Conservation (phyloP, 2,113 vertebrate genomes). For the Protobothrops flavoviridis region DNA sequence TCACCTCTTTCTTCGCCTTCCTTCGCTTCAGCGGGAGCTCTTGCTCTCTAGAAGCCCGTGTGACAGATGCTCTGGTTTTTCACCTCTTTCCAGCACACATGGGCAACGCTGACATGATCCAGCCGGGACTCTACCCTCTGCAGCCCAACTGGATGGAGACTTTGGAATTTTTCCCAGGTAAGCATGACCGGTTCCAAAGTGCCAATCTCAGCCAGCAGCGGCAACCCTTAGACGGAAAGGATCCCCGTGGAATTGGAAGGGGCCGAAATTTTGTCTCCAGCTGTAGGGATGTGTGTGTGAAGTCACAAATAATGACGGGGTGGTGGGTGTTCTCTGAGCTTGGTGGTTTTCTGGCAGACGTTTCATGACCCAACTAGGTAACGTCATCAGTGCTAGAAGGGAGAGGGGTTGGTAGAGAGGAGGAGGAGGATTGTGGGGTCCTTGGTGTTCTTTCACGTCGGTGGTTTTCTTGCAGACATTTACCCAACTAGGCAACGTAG, state of each 20-base stretch:
- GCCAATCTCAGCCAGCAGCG: not conserved
- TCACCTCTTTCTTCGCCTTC: not conserved
- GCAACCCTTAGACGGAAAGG: not conserved
- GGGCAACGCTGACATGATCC: conserved; percentile 98
- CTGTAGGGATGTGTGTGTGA: not conserved
- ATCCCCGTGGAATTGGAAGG: not conserved
- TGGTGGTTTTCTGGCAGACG: too few relatives aligned
- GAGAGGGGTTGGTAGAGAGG: too few relatives aligned
- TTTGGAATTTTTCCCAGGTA: conserved; percentile 94
- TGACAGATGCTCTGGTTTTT: conserved; percentile 8
- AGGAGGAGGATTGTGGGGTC: too few relatives aligned
- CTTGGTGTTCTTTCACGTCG: too few relatives aligned
- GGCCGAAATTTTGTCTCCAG: not conserved
- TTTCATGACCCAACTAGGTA: too few relatives aligned
- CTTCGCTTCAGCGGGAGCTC: not conserved
- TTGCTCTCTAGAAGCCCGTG: not conserved
- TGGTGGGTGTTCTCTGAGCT: too few relatives aligned
- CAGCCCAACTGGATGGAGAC: conserved; percentile 99
- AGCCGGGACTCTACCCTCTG: conserved; percentile 93
- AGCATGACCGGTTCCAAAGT: conserved; percentile 20
- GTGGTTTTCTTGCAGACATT: too few relatives aligned
- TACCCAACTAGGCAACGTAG: too few relatives aligned
- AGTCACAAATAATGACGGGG: not conserved
- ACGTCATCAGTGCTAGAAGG: too few relatives aligned
- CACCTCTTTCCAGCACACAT: conserved; percentile 80